Evolutionary conservation across 2,113 vertebrate genomes (phyloP).

Genomic region (Scomber colias): DNA sequence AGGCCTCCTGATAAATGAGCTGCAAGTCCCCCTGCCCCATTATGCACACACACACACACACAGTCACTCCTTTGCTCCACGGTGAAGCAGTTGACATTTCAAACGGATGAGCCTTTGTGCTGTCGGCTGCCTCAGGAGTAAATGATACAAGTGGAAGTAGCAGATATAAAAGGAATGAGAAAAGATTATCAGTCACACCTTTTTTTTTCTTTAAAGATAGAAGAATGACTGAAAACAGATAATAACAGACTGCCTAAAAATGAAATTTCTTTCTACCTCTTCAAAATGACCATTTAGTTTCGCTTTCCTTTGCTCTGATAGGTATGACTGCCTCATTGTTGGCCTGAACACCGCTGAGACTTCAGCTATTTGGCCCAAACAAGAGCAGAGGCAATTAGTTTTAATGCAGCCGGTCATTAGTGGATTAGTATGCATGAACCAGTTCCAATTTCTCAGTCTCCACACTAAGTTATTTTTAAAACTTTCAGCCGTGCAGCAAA

Average conservation of each 20-base stretch:
- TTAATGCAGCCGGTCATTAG: conserved; percentile 19
- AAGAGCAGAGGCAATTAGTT: conserved; percentile 42
- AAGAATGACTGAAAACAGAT: neutral
- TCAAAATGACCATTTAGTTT: neutral
- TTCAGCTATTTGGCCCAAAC: too few relatives aligned
- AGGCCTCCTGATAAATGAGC: conserved; percentile 56
- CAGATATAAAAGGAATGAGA: conserved; percentile 39
- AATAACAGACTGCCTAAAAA: neutral
- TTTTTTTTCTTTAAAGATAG: neutral
- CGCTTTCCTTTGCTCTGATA: neutral
- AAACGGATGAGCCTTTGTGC: conserved; percentile 65
- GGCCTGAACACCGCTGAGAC: conserved; percentile 4
- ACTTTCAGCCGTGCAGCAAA: neutral
- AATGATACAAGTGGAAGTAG: conserved; percentile 16
- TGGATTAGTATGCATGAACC: conserved; percentile 16
- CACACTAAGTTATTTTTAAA: conserved; percentile 32
- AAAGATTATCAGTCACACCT: neutral
- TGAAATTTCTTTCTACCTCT: neutral
- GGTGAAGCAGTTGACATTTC: conserved; percentile 59
- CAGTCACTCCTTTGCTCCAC: neutral
- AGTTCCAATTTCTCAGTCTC: neutral
- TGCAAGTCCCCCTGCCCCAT: conserved; percentile 38
- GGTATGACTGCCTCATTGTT: conserved; percentile 28
- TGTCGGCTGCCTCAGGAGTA: conserved; percentile 14
- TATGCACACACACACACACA: conserved; percentile 16